phyloP scores from a whole-genome alignment of 2,888 invertebrate species.

The Eutolmus rufibarbis region DNA sequence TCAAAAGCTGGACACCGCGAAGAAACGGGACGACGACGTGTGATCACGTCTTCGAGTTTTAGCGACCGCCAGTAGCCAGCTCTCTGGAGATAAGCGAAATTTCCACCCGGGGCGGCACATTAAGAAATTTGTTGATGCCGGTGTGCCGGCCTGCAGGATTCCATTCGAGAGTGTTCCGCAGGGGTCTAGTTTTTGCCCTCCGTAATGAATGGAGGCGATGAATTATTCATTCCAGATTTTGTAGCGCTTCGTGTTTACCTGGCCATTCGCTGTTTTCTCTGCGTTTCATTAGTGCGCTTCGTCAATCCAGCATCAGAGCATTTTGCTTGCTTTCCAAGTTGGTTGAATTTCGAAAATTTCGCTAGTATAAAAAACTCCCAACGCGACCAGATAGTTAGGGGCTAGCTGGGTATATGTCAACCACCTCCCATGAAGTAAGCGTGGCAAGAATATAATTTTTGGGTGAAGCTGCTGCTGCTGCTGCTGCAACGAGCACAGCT shows the following conservation, averaged over 20 bases:
- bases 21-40: not conserved
- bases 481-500: too few relatives aligned
- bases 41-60: not conserved
- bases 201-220: constrained; percentile 51
- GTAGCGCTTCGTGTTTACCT: constrained; percentile 51
- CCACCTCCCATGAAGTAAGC: constrained; percentile 41
- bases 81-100: not conserved
- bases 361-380: not conserved
- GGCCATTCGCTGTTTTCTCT: constrained; percentile 37
- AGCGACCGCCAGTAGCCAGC: not conserved
- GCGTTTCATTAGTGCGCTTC: constrained; percentile 22
- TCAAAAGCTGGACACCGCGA: constrained; percentile 21
- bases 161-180: constrained; percentile 43
- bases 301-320: not conserved
- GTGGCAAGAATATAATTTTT: not conserved
- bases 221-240: constrained; percentile 51
- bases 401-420: not conserved
- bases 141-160: constrained; percentile 36
- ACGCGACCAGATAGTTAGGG: not conserved
- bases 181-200: constrained; percentile 45
- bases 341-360: constrained; percentile 41
- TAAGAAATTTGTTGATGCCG: constrained; percentile 21
- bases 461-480: not conserved
- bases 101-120: constrained; percentile 34
- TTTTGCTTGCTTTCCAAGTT: not conserved